These are phyloP conservation scores for Baryphthengus martii DNA, from an alignment of 2,113 vertebrate species.

Conservation along the genomic window DNA sequence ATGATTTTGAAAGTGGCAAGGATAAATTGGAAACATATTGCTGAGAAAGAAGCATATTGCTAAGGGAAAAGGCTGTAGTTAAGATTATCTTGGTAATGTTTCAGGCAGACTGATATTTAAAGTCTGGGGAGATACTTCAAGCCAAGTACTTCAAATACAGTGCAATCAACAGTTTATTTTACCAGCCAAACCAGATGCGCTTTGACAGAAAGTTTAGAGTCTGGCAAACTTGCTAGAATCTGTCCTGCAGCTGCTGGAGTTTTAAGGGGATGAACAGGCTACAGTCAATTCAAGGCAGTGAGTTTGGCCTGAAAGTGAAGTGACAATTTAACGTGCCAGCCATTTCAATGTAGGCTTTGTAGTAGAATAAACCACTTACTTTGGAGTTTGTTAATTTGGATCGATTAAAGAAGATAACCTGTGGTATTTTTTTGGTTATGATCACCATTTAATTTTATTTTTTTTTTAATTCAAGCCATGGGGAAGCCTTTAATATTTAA, in stretches of 20 bases:
- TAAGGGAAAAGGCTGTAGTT: neutral
- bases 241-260: neutral
- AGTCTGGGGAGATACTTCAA: neutral
- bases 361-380: neutral
- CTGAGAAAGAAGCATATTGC: neutral
- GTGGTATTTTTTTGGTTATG: neutral
- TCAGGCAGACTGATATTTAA: conserved; percentile 1
- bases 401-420: neutral
- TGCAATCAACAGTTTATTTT: conserved; percentile 20
- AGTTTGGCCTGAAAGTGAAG: neutral
- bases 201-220: neutral
- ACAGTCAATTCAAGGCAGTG: neutral
- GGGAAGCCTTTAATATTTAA: neutral
- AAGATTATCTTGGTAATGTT: neutral
- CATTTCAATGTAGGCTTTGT: neutral
- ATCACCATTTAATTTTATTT: neutral
- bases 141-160: conserved; percentile 22
- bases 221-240: neutral
- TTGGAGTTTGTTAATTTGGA: neutral
- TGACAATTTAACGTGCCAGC: neutral
- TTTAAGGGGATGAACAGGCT: neutral
- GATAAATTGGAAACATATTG: neutral
- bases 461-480: neutral
- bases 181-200: neutral
- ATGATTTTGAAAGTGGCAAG: neutral